A percentile compares a stretch with the other conserved stretches of the same genome.
These are phyloP conservation scores for Neosilurus hyrtlii DNA, from an alignment of 2,797 vertebrate species.

Conservation along the genomic window DNA sequence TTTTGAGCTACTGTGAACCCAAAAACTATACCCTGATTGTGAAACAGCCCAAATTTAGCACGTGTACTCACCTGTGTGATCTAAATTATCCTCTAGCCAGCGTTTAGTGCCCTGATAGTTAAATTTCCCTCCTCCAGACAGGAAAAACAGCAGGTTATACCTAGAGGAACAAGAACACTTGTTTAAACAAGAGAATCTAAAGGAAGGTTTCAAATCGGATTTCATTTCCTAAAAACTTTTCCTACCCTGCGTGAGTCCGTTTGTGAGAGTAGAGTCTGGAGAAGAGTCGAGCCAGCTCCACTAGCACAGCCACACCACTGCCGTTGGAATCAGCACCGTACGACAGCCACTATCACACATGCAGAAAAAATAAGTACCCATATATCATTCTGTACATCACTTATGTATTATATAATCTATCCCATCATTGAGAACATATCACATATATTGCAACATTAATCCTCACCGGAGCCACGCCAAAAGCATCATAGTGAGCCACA, in stretches of 20 bases:
- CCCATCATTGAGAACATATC: background rate
- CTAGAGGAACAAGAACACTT: constrained; percentile 61
- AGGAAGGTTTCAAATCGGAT: background rate
- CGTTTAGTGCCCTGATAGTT: constrained; percentile 98
- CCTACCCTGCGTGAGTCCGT: constrained; percentile 91
- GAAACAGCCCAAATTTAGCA: background rate
- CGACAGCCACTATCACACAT: constrained; percentile 84
- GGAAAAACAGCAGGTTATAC: constrained; percentile 95
- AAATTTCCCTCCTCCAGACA: constrained; percentile 97
- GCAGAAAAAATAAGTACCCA: background rate
- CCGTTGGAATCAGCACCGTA: constrained; percentile 95
- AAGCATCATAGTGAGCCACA: constrained; percentile 96
- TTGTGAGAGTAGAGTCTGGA: constrained; percentile 96
- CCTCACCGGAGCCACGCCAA: constrained; percentile 91
- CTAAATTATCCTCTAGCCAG: constrained; percentile 96
- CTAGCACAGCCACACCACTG: constrained; percentile 87
- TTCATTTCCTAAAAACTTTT: background rate
- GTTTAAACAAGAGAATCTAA: background rate
- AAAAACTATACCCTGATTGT: too few relatives aligned
- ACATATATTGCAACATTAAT: background rate
- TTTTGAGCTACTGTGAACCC: too few relatives aligned
- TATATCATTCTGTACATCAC: background rate
- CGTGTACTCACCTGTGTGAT: constrained; percentile 84
- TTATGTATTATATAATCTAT: background rate
- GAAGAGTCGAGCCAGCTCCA: constrained; percentile 94